Evolutionary conservation across 2,888 invertebrate genomes (phyloP).

Genomic region (Apeira syringaria): DNA sequence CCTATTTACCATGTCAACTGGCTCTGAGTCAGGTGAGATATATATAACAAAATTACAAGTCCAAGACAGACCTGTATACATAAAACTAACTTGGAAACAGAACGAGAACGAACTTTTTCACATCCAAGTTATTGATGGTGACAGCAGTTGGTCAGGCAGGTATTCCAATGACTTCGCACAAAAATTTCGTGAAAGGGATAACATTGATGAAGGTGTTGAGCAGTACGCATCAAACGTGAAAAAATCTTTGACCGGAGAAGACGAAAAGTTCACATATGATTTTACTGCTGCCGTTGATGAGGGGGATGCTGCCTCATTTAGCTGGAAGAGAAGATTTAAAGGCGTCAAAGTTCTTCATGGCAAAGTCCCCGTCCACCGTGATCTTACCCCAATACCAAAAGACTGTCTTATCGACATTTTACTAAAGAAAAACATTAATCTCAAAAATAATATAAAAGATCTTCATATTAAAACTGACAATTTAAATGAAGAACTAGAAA

Average conservation of each 20-base stretch:
- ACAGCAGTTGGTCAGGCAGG: conserved; percentile 54
- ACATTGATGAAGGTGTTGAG: conserved; percentile 43
- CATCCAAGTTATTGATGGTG: conserved; percentile 51
- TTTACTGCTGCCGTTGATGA: conserved; percentile 33
- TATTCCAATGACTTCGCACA: conserved; percentile 49
- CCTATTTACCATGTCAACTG: too few relatives aligned
- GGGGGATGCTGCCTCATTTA: conserved; percentile 41
- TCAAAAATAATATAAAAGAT: conserved; percentile 33
- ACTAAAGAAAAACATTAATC: conserved; percentile 48
- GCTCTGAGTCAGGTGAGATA: conserved; percentile 4
- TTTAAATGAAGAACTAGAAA: conserved; percentile 42
- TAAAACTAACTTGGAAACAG: conserved; percentile 53
- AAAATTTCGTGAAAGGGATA: conserved; percentile 39
- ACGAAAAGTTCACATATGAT: conserved; percentile 39
- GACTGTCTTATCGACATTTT: conserved; percentile 53
- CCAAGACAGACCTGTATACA: conserved; percentile 40
- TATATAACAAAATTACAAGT: conserved; percentile 47
- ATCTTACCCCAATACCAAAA: conserved; percentile 36
- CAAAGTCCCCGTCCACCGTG: conserved; percentile 42
- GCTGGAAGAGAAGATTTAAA: conserved; percentile 56
- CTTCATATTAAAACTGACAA: conserved; percentile 33
- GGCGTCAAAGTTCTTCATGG: conserved; percentile 49
- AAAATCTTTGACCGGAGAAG: conserved; percentile 35
- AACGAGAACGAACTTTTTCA: conserved; percentile 49
- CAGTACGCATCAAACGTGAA: conserved; percentile 49